Percentiles rank a stretch among this genome's conserved stretches.
Evolutionary conservation across 35 echinoderm and acorn worm species (phyloP).

Genomic region (Ptychodera flava): DNA sequence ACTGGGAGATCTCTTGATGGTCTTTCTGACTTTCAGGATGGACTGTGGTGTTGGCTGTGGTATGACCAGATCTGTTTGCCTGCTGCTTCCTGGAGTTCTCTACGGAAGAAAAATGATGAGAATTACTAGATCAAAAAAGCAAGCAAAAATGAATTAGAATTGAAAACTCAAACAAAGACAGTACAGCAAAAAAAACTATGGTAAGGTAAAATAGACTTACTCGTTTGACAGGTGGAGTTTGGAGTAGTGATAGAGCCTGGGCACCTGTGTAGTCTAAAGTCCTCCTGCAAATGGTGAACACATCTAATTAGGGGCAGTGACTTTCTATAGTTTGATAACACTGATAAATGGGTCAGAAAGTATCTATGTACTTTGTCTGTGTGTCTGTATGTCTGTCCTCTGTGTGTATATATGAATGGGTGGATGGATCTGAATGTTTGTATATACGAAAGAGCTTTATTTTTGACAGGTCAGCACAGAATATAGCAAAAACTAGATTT

Average conservation of each 20-base stretch:
- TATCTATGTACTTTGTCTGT: too few relatives aligned
- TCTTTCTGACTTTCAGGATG: slow-evolving; percentile 56
- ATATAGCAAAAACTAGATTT: too few relatives aligned
- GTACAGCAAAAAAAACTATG: not conserved
- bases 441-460: too few relatives aligned
- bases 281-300: slow-evolving; percentile 12
- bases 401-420: too few relatives aligned
- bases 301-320: too few relatives aligned
- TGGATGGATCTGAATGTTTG: too few relatives aligned
- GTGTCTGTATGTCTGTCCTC: too few relatives aligned
- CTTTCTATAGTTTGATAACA: too few relatives aligned
- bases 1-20: slow-evolving; percentile 46
- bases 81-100: slow-evolving; percentile 22
- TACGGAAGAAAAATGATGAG: not conserved
- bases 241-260: slow-evolving; percentile 61
- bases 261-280: slow-evolving; percentile 71
- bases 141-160: not conserved
- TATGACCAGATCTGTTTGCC: not conserved
- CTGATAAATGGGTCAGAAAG: too few relatives aligned
- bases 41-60: slow-evolving; percentile 63
- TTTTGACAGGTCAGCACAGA: too few relatives aligned
- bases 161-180: not conserved
- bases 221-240: slow-evolving; percentile 72
- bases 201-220: slow-evolving; percentile 10
- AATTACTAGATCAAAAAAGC: not conserved